Evolutionary conservation across 2,113 vertebrate species (phyloP).

Genomic region (Etheostoma cragini): DNA sequence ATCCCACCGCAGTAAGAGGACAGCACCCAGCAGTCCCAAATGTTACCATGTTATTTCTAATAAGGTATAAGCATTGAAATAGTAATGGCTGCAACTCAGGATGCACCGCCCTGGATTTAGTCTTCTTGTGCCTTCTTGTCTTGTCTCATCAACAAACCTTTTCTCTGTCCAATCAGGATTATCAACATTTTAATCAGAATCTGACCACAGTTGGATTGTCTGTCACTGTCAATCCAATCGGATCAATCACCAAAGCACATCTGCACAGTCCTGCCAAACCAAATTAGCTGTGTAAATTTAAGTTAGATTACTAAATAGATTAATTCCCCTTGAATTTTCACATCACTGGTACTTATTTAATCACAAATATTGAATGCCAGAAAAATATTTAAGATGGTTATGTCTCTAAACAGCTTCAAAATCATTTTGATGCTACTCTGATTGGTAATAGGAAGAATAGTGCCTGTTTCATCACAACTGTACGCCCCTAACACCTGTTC

Average conservation of each 20-base stretch:
- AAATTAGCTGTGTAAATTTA: no score
- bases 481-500: no score
- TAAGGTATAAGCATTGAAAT: not conserved
- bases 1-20: not conserved
- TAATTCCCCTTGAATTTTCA: no score
- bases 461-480: no score
- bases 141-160: not conserved
- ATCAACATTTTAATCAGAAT: no score
- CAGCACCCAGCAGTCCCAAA: conserved; percentile 10
- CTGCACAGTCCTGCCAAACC: not conserved
- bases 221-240: not conserved
- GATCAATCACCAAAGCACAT: not conserved
- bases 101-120: not conserved
- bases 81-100: conserved; percentile 21
- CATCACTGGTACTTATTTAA: no score
- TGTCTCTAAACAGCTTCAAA: no score
- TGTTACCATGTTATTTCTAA: not conserved
- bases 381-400: no score
- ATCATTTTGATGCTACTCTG: no score
- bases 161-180: not conserved
- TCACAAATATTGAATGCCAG: no score
- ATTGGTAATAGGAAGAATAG: no score
- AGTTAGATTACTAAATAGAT: no score
- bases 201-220: not conserved
- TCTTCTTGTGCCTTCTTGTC: not conserved